Conservation (phyloP, 2,888 invertebrate species). For the Nymphalis c-album region DNA sequence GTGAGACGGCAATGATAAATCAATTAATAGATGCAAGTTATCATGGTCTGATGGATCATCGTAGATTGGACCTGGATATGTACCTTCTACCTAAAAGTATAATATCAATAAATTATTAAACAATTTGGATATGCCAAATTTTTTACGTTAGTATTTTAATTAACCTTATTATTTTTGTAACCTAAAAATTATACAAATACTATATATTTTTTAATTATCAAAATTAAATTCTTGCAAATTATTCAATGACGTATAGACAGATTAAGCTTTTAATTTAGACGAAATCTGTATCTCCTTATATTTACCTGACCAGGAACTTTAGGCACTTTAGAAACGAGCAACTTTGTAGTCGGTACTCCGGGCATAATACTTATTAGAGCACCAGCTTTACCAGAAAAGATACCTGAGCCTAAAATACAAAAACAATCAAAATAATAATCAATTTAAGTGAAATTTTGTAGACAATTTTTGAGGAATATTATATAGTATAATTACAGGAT, state of each 20-base stretch:
- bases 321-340: slow-evolving; percentile 72
- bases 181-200: no score
- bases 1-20: slow-evolving; percentile 63
- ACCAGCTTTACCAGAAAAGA: slow-evolving; percentile 83
- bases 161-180: no score
- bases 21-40: slow-evolving; percentile 61
- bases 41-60: slow-evolving; percentile 65
- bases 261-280: no score
- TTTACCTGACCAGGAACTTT: slow-evolving; percentile 71
- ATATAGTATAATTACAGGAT: no score
- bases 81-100: slow-evolving; percentile 50
- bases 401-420: slow-evolving; percentile 84
- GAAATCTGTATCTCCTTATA: neutral
- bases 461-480: no score
- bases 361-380: slow-evolving; percentile 72
- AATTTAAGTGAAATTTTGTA: no score
- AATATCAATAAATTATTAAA: neutral
- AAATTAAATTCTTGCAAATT: no score
- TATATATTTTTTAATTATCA: no score
- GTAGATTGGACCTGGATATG: slow-evolving; percentile 62
- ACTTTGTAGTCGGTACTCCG: slow-evolving; percentile 60
- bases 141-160: no score
- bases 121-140: no score
- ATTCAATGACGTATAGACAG: no score
- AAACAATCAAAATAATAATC: neutral